Percentiles rank a stretch among this genome's conserved stretches.
Evolutionary conservation across 1,140 invertebrate species (phyloP).

Genomic region (Lasioglossum baleicum): DNA sequence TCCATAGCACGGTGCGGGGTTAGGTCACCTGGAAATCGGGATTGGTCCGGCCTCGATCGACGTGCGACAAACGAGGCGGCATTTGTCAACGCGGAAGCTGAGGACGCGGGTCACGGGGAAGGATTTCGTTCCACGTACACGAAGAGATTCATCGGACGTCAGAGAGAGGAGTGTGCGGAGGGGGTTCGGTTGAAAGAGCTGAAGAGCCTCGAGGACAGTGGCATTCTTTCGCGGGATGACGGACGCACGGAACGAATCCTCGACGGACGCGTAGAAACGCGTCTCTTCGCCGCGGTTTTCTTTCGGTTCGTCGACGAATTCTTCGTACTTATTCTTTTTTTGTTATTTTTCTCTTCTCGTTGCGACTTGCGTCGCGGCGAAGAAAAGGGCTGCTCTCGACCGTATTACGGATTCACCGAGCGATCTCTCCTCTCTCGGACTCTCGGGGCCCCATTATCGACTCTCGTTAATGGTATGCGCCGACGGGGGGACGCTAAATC

Average conservation of each 20-base stretch:
- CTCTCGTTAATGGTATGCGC: constrained; percentile 69
- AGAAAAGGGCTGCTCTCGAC: constrained; percentile 59
- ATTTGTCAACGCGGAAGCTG: constrained; percentile 50
- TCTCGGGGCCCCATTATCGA: constrained; percentile 63
- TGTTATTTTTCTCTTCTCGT: too few relatives aligned
- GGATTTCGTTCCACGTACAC: constrained; percentile 44
- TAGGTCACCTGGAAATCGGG: too few relatives aligned
- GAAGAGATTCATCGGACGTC: constrained; percentile 41
- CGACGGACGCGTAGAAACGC: constrained; percentile 53
- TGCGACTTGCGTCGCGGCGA: background rate
- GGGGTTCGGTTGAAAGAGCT: constrained; percentile 36
- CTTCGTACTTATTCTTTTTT: too few relatives aligned
- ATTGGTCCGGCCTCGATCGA: too few relatives aligned
- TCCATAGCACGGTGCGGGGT: too few relatives aligned
- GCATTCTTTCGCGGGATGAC: constrained; percentile 51
- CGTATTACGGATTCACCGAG: constrained; percentile 73
- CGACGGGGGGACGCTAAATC: constrained; percentile 66
- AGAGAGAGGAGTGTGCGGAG: constrained; percentile 3
- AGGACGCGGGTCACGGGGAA: constrained; percentile 27
- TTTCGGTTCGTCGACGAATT: constrained; percentile 20
- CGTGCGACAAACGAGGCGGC: constrained; percentile 16
- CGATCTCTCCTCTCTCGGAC: constrained; percentile 66
- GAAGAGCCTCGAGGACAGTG: constrained; percentile 25
- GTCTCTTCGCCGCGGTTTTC: constrained; percentile 10
- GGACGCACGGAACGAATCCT: constrained; percentile 69